Conservation (phyloP, 2,888 invertebrate genomes). For the Pegoplata infirma region DNA sequence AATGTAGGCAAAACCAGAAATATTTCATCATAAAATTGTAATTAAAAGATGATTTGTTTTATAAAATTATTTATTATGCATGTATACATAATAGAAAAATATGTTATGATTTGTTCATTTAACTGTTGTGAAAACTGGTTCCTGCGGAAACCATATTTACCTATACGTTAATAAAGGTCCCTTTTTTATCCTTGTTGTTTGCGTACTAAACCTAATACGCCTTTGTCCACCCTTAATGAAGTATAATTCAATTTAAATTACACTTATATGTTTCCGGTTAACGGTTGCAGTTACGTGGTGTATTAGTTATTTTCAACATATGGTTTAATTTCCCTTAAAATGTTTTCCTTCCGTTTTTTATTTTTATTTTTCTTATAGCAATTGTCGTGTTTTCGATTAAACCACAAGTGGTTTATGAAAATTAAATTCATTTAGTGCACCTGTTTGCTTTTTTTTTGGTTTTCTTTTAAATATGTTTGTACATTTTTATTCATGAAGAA, state of each 20-base stretch:
- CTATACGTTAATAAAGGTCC: background rate
- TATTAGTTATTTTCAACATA: constrained; percentile 74
- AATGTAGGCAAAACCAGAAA: background rate
- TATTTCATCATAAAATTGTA: background rate
- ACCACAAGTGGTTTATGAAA: constrained; percentile 75
- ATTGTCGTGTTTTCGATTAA: constrained; percentile 56
- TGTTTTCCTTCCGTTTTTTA: constrained; percentile 59
- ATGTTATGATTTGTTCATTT: constrained; percentile 26
- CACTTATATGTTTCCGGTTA: constrained; percentile 71
- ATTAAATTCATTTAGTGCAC: constrained; percentile 75
- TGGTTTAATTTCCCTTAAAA: constrained; percentile 75
- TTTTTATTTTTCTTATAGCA: constrained; percentile 23
- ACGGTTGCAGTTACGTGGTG: constrained; percentile 61
- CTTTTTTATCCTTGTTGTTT: constrained; percentile 8
- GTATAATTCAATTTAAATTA: constrained; percentile 75
- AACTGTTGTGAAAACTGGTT: constrained; percentile 25
- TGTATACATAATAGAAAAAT: background rate
- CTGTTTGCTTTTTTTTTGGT: constrained; percentile 74
- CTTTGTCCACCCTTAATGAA: constrained; percentile 57
- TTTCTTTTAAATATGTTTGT: constrained; percentile 10
- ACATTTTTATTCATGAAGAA: too few relatives aligned
- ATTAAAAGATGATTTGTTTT: background rate
- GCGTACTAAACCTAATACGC: background rate
- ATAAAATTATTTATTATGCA: background rate
- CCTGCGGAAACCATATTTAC: constrained; percentile 17